Evolutionary conservation across 30 jellyfish, hydroid and myxozoan species (phyloP).

Genomic region (Hydractinia echinata): DNA sequence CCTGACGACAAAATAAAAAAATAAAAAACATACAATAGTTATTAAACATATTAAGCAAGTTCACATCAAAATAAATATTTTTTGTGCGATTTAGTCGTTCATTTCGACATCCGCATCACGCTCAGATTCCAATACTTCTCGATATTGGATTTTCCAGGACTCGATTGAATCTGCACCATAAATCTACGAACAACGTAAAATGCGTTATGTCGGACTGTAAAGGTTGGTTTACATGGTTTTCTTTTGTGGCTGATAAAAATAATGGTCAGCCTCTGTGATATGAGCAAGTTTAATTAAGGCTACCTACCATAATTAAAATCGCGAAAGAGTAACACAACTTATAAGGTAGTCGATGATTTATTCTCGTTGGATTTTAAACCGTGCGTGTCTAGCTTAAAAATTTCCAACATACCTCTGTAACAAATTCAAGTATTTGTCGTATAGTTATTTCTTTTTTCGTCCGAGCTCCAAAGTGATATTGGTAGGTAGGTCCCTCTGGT

Average conservation of each 20-base stretch:
- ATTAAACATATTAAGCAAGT: too few relatives aligned
- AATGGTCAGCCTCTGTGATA: too few relatives aligned
- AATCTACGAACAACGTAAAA: not conserved
- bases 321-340: not conserved
- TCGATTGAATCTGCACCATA: constrained; percentile 11
- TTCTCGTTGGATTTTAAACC: not conserved
- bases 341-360: not conserved
- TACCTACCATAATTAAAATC: not conserved
- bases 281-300: too few relatives aligned
- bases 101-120: too few relatives aligned
- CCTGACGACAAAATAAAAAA: too few relatives aligned
- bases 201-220: too few relatives aligned
- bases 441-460: not conserved
- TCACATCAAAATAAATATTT: too few relatives aligned
- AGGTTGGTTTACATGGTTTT: too few relatives aligned
- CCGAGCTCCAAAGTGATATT: constrained; percentile 10
- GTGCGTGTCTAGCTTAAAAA: not conserved
- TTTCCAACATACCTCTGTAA: not conserved
- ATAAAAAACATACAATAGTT: too few relatives aligned
- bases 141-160: constrained; percentile 7
- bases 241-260: not conserved
- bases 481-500: not conserved
- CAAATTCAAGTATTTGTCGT: not conserved
- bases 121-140: constrained; percentile 10
- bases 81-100: too few relatives aligned